Evolutionary conservation across 2,888 invertebrate species (phyloP).

Genomic region (Hydrotaea diabolus): DNA sequence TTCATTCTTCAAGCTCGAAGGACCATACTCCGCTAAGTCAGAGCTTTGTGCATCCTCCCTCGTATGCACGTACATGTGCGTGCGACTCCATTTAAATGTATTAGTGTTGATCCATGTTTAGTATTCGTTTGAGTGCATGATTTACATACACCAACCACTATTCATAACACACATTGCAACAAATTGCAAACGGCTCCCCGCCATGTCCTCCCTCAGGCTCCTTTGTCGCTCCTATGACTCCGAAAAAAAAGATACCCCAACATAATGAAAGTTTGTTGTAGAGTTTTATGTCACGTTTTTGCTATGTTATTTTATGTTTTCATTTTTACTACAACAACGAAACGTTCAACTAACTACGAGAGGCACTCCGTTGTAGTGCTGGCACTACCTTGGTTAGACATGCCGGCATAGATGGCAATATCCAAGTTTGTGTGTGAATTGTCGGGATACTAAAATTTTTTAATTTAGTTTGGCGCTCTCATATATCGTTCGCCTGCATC

Average conservation of each 20-base stretch:
- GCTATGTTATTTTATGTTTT: slow-evolving; percentile 52
- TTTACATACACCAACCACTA: background rate
- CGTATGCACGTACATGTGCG: background rate
- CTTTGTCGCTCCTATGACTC: background rate
- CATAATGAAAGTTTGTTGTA: slow-evolving; percentile 51
- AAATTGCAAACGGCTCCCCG: background rate
- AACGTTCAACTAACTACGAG: too few species aligned
- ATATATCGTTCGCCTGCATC: background rate
- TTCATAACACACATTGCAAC: background rate
- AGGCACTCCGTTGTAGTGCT: background rate
- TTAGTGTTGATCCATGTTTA: background rate
- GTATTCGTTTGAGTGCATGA: background rate
- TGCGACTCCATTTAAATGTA: background rate
- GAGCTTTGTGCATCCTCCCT: background rate
- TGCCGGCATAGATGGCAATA: background rate
- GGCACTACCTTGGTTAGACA: background rate
- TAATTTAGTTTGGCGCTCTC: background rate
- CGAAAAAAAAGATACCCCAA: background rate
- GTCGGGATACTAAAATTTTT: background rate
- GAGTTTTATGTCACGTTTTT: slow-evolving; percentile 61
- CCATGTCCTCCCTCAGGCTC: background rate
- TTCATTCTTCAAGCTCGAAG: too few species aligned
- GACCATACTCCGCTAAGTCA: too few species aligned
- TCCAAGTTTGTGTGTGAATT: background rate
- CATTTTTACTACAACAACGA: slow-evolving; percentile 26